A percentile compares a stretch with the other conserved stretches of the same genome.
Conservation (phyloP, 2,113 vertebrate species). For the Anthoscopus minutus region DNA sequence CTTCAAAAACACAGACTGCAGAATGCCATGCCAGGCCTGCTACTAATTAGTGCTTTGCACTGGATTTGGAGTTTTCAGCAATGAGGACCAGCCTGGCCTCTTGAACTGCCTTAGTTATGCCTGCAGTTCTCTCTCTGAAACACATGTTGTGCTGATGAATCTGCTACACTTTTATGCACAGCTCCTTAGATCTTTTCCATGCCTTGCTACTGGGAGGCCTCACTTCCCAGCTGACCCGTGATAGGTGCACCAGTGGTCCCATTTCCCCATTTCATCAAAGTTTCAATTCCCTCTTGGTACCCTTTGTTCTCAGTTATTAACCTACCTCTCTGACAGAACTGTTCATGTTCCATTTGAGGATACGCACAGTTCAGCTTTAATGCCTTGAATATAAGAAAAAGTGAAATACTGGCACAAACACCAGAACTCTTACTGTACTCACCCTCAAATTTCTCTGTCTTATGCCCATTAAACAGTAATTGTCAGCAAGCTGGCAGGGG, state of each 20-base stretch:
- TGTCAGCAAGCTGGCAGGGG: not conserved
- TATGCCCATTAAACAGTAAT: not conserved
- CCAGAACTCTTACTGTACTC: not conserved
- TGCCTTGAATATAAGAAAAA: not conserved
- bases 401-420: not conserved
- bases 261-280: not conserved
- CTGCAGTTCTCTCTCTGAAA: constrained; percentile 45
- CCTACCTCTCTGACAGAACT: not conserved
- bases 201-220: not conserved
- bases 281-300: not conserved
- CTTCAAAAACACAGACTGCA: constrained; percentile 64
- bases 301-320: not conserved
- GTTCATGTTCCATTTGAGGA: not conserved
- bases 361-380: not conserved
- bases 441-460: not conserved
- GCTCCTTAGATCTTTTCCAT: not conserved
- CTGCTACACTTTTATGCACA: constrained; percentile 31
- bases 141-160: constrained; percentile 21
- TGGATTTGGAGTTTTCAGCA: constrained; percentile 26
- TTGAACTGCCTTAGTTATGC: constrained; percentile 24
- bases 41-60: constrained; percentile 54
- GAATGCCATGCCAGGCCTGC: constrained; percentile 18
- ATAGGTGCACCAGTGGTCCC: not conserved
- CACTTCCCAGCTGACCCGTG: not conserved
- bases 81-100: not conserved